Base-by-base conservation (phyloP, 2,113 vertebrate genomes). In the Ellobius talpinus region DNA sequence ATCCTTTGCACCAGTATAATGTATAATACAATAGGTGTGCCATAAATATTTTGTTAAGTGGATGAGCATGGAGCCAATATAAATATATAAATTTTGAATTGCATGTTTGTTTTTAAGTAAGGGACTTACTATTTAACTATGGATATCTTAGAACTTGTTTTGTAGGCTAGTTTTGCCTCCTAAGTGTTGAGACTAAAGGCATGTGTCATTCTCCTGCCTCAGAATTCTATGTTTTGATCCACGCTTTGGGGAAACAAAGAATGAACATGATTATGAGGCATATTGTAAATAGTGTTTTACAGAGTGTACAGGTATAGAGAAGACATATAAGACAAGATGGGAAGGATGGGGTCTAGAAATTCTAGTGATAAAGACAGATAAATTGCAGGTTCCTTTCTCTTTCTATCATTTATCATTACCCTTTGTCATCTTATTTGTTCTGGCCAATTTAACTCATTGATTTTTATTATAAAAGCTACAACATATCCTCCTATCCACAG, bases 371-470 rank as follows among this genome's bases (percentile, higher is more conserved):
- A 61, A 66, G 11, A 19, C 42, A 90, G 11, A 11, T 82, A 11
- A 97, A 98, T 4, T 88, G 84, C 58, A 91, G 55, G 36, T 95
- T 98, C 98, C 95, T 68, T 87, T 96, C 87, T 97, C 91, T 97
- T 98, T 94, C 97, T 98, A 98, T 66, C 96, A 97, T 47, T 98
- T 96, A 93, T 97, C 96, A 94, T 98, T 98, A 98, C 93, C 95
- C 96, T 98, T 96, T 98, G 94, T 97, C 97, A 97, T 98, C 97
- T 97, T 97, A 98, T 98, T 98, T 98, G 98, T 98, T 98, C 98
- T 97, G 98, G 90, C 36, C 98, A 98, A 98, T 99, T 99, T 98
- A 98, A 98, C 96, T 98, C 97, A 98, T 97, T 98, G 98, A 98
- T 98, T 93, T 95, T 97, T 52, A 74, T 84, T 98, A 96, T 94